Evolutionary conservation across 2,797 vertebrate species (phyloP).

Genomic region (Phalloptychus januarius): DNA sequence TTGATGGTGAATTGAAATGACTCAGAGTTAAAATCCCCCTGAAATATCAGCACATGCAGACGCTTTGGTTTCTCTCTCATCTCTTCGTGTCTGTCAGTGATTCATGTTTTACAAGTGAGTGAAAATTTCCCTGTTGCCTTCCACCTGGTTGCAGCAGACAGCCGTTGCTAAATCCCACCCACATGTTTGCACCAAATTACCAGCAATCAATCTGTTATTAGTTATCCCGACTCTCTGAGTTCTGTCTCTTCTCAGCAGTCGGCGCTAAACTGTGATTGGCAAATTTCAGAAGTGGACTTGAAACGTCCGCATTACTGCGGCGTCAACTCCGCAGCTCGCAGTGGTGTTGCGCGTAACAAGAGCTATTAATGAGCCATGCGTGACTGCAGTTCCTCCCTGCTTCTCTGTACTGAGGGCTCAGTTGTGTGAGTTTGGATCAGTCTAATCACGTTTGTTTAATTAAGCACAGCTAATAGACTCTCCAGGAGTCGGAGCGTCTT

Average conservation of each 20-base stretch:
- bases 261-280: slow-evolving; percentile 60
- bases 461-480: slow-evolving; percentile 83
- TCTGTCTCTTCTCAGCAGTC: slow-evolving; percentile 39
- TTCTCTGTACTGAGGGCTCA: slow-evolving; percentile 68
- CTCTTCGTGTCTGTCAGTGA: slow-evolving; percentile 56
- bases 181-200: slow-evolving; percentile 54
- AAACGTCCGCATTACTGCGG: slow-evolving; percentile 53
- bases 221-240: slow-evolving; percentile 35
- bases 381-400: slow-evolving; percentile 63
- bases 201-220: slow-evolving; percentile 61
- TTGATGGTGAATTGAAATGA: slow-evolving; percentile 55
- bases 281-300: slow-evolving; percentile 63
- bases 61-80: slow-evolving; percentile 55
- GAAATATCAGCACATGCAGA: slow-evolving; percentile 47
- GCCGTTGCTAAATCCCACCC: slow-evolving; percentile 60
- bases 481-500: slow-evolving; percentile 75
- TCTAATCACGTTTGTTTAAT: slow-evolving; percentile 84
- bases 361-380: slow-evolving; percentile 76
- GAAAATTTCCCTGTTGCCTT: slow-evolving; percentile 62
- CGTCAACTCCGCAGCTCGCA: slow-evolving; percentile 30
- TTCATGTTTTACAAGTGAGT: slow-evolving; percentile 64
- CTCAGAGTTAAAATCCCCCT: slow-evolving; percentile 61
- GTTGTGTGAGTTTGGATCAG: slow-evolving; percentile 79
- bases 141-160: slow-evolving; percentile 65
- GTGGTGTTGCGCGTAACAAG: slow-evolving; percentile 59